Evolutionary conservation across 2,888 invertebrate species (phyloP).

Genomic region (Strigamia transsilvanica): DNA sequence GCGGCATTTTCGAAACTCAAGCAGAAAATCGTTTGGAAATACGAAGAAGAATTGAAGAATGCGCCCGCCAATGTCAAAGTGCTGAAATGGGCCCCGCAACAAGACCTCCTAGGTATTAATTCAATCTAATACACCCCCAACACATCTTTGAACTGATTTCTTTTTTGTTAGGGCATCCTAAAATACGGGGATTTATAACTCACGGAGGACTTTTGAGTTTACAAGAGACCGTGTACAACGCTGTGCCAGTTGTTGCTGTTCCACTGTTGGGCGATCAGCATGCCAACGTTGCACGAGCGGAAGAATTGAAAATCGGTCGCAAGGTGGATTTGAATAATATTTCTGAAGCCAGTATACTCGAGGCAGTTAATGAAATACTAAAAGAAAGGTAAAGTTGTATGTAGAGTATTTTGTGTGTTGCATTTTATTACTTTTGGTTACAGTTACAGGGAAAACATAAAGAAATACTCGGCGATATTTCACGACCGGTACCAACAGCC

Average conservation of each 20-base stretch:
- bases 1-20: slow-evolving; percentile 19
- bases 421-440: not conserved
- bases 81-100: slow-evolving; percentile 13
- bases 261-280: slow-evolving; percentile 25
- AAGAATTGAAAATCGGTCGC: not conserved
- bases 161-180: slow-evolving; percentile 19
- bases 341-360: not conserved
- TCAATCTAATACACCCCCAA: too few relatives aligned
- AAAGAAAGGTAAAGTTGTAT: not conserved
- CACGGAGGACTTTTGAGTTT: slow-evolving; percentile 35
- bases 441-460: slow-evolving; percentile 15
- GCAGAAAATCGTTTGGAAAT: slow-evolving; percentile 44
- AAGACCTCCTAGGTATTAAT: slow-evolving; percentile 34
- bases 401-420: not conserved
- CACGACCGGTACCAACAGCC: not conserved
- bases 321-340: not conserved
- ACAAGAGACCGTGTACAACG: slow-evolving; percentile 23
- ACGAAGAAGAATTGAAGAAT: slow-evolving; percentile 36
- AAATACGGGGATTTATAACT: slow-evolving; percentile 23
- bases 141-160: too few relatives aligned
- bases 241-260: slow-evolving; percentile 8
- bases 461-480: not conserved
- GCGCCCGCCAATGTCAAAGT: not conserved
- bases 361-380: not conserved
- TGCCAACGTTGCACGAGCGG: not conserved